Conservation (phyloP, 2,113 vertebrate genomes). For the Ranitomeya imitator region DNA sequence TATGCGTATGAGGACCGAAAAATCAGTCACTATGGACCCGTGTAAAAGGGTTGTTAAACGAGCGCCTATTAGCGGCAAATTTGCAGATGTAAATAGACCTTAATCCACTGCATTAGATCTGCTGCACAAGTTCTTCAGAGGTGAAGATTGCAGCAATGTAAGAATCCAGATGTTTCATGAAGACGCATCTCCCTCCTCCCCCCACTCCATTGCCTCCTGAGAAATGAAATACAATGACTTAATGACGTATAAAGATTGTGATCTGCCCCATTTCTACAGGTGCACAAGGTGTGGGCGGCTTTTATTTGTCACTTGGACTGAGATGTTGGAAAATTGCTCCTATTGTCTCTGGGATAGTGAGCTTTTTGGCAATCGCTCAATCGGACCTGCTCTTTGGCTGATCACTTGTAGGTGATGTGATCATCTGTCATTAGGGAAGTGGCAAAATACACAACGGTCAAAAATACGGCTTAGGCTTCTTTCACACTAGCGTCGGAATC, state of each 20-base stretch:
- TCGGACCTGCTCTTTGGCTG: neutral
- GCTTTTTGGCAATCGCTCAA: neutral
- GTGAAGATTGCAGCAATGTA: no score
- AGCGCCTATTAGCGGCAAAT: no score
- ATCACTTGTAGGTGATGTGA: neutral
- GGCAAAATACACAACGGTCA: neutral
- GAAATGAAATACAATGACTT: neutral
- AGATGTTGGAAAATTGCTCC: neutral
- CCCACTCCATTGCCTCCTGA: neutral
- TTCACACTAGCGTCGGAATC: no score
- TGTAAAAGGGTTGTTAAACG: no score
- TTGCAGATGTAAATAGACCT: no score
- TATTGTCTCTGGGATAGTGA: neutral
- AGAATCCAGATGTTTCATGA: no score
- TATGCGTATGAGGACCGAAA: no score
- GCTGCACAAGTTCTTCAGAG: no score
- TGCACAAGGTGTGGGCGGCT: neutral
- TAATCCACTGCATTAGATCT: no score
- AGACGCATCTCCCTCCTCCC: neutral
- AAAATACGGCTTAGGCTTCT: neutral
- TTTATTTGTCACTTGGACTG: neutral
- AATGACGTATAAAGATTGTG: neutral
- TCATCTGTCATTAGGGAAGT: conserved; percentile 2
- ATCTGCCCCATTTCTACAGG: neutral
- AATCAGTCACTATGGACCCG: no score